Percentiles rank a stretch among this genome's conserved stretches.
These are phyloP conservation scores for Rhynchonycteris naso DNA, from an alignment of 2,797 vertebrate species.

Conservation along the genomic window DNA sequence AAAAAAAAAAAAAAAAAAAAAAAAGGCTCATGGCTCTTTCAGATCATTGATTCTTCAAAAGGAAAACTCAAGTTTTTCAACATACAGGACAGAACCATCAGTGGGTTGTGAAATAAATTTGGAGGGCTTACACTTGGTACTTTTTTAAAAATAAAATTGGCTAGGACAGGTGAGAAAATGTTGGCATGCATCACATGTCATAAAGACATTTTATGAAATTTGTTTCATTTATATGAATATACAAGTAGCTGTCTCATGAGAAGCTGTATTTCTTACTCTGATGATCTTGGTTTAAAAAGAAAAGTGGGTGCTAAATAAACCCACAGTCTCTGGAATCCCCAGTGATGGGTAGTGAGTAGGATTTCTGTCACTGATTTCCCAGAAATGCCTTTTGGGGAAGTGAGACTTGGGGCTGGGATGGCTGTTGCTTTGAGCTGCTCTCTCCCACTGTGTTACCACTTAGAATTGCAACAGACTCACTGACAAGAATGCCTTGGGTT, in stretches of 20 bases:
- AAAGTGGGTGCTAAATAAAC: background rate
- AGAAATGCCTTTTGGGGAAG: constrained; percentile 56
- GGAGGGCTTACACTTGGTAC: background rate
- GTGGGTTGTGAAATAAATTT: background rate
- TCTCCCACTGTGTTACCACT: background rate
- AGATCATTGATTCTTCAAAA: background rate
- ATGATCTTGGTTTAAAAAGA: background rate
- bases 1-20: too few species aligned
- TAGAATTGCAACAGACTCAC: background rate
- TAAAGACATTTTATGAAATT: background rate
- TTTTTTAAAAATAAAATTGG: background rate
- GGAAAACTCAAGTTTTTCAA: background rate
- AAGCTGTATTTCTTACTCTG: background rate
- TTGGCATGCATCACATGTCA: rapidly evolving
- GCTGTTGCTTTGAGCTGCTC: background rate
- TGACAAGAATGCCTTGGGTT: background rate
- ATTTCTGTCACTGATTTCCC: background rate
- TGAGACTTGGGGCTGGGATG: background rate
- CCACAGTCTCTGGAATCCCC: background rate
- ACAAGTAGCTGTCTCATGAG: background rate
- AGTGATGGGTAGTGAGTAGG: background rate
- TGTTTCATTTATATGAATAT: background rate
- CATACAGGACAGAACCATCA: background rate
- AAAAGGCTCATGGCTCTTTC: background rate
- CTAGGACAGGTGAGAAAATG: background rate